A percentile compares a stretch with the other conserved stretches of the same genome.
phyloP scores from a whole-genome alignment of 2,888 invertebrate genomes.

The Ethmia dodecea region DNA sequence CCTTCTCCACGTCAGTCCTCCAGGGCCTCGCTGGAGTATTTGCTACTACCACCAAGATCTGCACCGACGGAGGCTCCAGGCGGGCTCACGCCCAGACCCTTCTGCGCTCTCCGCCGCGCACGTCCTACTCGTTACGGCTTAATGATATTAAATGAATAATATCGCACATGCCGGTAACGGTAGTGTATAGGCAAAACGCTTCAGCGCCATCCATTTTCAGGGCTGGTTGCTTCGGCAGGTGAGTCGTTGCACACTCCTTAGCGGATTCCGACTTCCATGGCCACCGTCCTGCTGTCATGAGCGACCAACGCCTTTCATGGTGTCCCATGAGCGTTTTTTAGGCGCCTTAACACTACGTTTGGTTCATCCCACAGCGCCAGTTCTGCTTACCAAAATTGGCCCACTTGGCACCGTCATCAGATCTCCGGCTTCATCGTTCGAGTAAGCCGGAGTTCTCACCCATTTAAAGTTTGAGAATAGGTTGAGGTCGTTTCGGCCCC shows the following conservation, averaged over 20 bases:
- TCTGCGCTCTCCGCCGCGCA: constrained; percentile 70
- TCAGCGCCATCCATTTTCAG: constrained; percentile 70
- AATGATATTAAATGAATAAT: constrained; percentile 35
- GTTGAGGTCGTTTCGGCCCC: constrained; percentile 83
- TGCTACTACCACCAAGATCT: constrained; percentile 85
- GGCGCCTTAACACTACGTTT: constrained; percentile 84
- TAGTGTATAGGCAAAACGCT: constrained; percentile 72
- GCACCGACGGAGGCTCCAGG: constrained; percentile 73
- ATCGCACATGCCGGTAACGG: constrained; percentile 51
- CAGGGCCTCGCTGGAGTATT: constrained; percentile 81
- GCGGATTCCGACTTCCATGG: constrained; percentile 13
- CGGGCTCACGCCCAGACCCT: constrained; percentile 74
- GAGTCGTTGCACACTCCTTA: constrained; percentile 5
- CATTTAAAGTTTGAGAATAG: constrained; percentile 89
- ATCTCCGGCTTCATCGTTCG: constrained; percentile 70
- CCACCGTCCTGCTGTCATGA: constrained; percentile 3
- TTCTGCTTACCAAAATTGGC: constrained; percentile 88
- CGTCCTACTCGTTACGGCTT: constrained; percentile 80
- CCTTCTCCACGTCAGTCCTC: constrained; percentile 79
- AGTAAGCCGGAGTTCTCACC: constrained; percentile 82
- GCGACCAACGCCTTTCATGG: constrained; percentile 29
- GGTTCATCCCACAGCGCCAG: constrained; percentile 89
- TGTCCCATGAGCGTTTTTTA: constrained; percentile 67
- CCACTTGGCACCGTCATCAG: constrained; percentile 81
- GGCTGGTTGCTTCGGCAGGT: constrained; percentile 1